Evolutionary conservation across 2,888 invertebrate species (phyloP), one percentile per base, ranked within the genome.

Genomic region (Mythimna lalbum): DNA sequence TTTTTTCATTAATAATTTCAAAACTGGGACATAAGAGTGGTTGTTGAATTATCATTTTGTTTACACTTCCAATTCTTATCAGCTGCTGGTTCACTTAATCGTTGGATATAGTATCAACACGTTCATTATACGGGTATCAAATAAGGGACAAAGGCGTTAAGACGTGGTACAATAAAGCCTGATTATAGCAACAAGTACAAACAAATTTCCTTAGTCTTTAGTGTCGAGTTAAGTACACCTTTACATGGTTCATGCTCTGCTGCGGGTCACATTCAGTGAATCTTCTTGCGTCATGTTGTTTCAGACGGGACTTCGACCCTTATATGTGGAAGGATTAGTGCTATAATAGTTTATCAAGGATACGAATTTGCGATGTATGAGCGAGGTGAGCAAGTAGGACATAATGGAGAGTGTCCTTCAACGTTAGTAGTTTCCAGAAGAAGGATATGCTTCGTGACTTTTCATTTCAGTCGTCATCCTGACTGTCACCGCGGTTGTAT

Each of bases 381-480:
- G 85, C 92, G 91, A 95, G 94, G 94, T 94, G 92, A 94, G 88
- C 95, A 93, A 93, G 88, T 93, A 88, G 89, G 86, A 90, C 89
- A 94, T 90, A 94, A 93, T 93, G 91, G 90, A 92, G 90, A 91
- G 91, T 88, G 94, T 95, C 95, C 95, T 95, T 95, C 94, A 93
- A 81, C 80, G 80, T 76, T 80, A 89, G 89, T 92, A 85, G 90
- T 88, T 89, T 89, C 78, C 86, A 87, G 81, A 87, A 86, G 92
- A 92, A 92, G 93, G 93, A 94, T 92, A 92, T 89, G 89, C 87
- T 88, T 86, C 74, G 87, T 87, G 77, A 89, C 89, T 92, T 93
- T 91, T 90, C 91, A 90, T 93, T 94, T 92, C 93, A 95, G 94
- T 94, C 85, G 80, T 87, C 84, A 87, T 90, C 82, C 85, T 69